Percentiles rank a stretch among this genome's conserved stretches.
These are phyloP conservation scores for Geophilus truncorum DNA, from an alignment of 2,888 invertebrate genomes.

Conservation along the genomic window DNA sequence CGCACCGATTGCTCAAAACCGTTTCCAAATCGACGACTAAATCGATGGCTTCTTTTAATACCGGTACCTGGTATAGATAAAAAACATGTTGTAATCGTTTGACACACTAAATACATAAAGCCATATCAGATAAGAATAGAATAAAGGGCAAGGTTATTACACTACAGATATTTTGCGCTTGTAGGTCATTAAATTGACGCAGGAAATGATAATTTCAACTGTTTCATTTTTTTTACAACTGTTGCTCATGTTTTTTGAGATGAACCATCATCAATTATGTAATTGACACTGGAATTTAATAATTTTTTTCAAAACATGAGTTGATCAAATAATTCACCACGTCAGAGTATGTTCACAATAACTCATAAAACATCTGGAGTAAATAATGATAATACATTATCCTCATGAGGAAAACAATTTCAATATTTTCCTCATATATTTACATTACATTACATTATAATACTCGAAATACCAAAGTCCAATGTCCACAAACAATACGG, in stretches of 20 bases:
- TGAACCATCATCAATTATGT: neutral
- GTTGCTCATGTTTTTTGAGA: neutral
- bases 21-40: constrained; percentile 44
- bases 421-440: no score
- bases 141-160: neutral
- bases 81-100: neutral
- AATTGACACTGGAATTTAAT: neutral
- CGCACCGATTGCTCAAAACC: constrained; percentile 41
- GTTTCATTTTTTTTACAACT: neutral
- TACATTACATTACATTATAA: no score
- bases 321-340: no score
- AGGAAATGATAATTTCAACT: neutral
- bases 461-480: no score
- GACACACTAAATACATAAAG: neutral
- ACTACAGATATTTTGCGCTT: neutral
- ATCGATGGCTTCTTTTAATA: constrained; percentile 45
- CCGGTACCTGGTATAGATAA: constrained; percentile 43
- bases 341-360: neutral
- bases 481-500: no score
- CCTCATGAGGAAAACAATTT: neutral
- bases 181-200: no score
- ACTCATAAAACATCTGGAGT: neutral
- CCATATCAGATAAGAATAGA: neutral
- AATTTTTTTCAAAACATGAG: no score
- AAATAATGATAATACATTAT: neutral